These are phyloP conservation scores for Rhabdomys dilectus DNA, from an alignment of 2,113 vertebrate species.

Conservation along the genomic window DNA sequence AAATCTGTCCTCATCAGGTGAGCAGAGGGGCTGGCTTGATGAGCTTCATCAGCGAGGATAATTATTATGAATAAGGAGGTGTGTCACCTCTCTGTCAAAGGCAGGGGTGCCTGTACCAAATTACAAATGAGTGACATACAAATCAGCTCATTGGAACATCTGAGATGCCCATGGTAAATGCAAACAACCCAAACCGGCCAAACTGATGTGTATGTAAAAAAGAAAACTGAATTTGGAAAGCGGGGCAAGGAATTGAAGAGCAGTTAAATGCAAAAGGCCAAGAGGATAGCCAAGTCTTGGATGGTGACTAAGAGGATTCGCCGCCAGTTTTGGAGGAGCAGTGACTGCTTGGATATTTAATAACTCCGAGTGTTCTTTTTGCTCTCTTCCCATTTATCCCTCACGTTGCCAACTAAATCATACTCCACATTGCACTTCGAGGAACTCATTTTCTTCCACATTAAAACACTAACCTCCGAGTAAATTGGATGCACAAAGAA, in stretches of 20 bases:
- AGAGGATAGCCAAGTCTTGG: slow-evolving; percentile 4
- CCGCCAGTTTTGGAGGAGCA: slow-evolving; percentile 55
- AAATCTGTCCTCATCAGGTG: slow-evolving; percentile 58
- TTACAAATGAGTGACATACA: slow-evolving; percentile 25
- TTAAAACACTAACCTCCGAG: slow-evolving; percentile 37
- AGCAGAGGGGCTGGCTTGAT: slow-evolving; percentile 54
- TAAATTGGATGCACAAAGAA: slow-evolving; percentile 40
- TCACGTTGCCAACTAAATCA: slow-evolving; percentile 58
- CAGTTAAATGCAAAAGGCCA: neutral
- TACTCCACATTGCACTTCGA: neutral
- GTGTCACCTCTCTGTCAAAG: slow-evolving; percentile 42
- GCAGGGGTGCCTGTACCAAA: slow-evolving; percentile 14
- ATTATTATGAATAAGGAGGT: slow-evolving; percentile 72
- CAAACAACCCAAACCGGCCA: slow-evolving; percentile 15
- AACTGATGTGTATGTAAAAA: neutral
- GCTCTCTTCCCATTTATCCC: slow-evolving; percentile 22
- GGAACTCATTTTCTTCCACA: slow-evolving; percentile 57
- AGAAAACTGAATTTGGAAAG: slow-evolving; percentile 53
- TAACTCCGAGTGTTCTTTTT: slow-evolving; percentile 42
- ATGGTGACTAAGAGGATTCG: slow-evolving; percentile 10
- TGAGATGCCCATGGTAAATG: slow-evolving; percentile 42
- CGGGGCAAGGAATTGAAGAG: slow-evolving; percentile 31
- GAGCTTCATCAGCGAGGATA: slow-evolving; percentile 70
- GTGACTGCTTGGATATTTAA: slow-evolving; percentile 65
- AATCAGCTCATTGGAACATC: slow-evolving; percentile 37